Evolutionary conservation across 1,140 invertebrate genomes (phyloP).

Genomic region (Stratiolaelaps scimitus): DNA sequence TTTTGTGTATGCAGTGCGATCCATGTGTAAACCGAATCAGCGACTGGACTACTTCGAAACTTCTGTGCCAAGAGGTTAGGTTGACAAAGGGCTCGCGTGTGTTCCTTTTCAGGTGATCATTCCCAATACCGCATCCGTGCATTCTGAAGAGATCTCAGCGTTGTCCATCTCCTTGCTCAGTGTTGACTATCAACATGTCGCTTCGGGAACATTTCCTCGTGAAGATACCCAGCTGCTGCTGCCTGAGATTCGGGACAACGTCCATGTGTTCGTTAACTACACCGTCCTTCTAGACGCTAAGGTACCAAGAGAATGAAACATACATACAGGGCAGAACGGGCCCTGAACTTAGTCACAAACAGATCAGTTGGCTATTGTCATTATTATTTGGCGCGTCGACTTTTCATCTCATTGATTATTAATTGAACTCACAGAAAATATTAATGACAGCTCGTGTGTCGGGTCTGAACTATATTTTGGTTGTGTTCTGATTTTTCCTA

Average conservation of each 20-base stretch:
- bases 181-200: constrained; percentile 23
- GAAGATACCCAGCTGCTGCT: constrained; percentile 10
- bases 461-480: no score
- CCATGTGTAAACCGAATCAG: no score
- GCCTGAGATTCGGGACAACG: constrained; percentile 10
- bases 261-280: constrained; percentile 22
- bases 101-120: constrained; percentile 2
- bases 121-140: constrained; percentile 6
- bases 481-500: background rate
- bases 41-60: no score
- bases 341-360: no score
- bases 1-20: no score
- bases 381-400: no score
- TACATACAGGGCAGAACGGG: background rate
- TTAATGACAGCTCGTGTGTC: no score
- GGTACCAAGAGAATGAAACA: background rate
- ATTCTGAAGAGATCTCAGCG: constrained; percentile 21
- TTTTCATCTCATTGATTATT: no score
- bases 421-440: no score
- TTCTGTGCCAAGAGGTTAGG: no score
- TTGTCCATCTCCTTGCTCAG: background rate
- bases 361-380: no score
- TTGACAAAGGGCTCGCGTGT: no score
- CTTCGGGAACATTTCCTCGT: constrained; percentile 13
- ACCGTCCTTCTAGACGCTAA: constrained; percentile 17